A percentile compares a stretch with the other conserved stretches of the same genome.
These are phyloP conservation scores for Triplophysa bombifrons DNA, from an alignment of 2,797 vertebrate genomes.

Conservation along the genomic window DNA sequence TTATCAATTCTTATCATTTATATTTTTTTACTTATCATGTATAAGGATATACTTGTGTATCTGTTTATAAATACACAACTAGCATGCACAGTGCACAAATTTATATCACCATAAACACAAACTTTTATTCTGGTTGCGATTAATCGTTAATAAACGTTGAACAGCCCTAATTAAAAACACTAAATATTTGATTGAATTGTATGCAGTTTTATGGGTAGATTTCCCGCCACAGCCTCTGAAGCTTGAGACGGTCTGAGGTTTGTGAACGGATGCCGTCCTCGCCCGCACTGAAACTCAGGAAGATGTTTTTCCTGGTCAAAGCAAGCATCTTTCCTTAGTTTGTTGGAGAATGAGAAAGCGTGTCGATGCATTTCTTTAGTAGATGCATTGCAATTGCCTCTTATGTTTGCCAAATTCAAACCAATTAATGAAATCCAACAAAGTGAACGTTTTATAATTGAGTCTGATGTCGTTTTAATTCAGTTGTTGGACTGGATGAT, in stretches of 20 bases:
- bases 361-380: conserved; percentile 65
- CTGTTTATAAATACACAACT: too few species aligned
- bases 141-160: too few species aligned
- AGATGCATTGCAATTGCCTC: conserved; percentile 64
- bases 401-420: conserved; percentile 74
- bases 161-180: conserved; percentile 25
- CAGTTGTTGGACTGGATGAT: conserved; percentile 67
- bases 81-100: too few species aligned
- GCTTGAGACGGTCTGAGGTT: conserved; percentile 11
- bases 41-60: too few species aligned
- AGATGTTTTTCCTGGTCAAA: conserved; percentile 21
- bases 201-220: conserved; percentile 32
- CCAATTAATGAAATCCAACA: conserved; percentile 66
- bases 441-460: conserved; percentile 65
- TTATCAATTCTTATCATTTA: too few species aligned
- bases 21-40: too few species aligned
- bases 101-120: too few species aligned
- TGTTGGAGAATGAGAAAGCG: conserved; percentile 55
- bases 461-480: conserved; percentile 72
- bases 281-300: conserved; percentile 35
- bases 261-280: conserved; percentile 32
- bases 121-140: too few species aligned
- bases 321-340: conserved; percentile 72
- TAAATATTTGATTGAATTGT: conserved; percentile 33
- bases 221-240: conserved; percentile 39